Conservation (phyloP, 2,113 vertebrate species). For the Pygathrix nemaeus region DNA sequence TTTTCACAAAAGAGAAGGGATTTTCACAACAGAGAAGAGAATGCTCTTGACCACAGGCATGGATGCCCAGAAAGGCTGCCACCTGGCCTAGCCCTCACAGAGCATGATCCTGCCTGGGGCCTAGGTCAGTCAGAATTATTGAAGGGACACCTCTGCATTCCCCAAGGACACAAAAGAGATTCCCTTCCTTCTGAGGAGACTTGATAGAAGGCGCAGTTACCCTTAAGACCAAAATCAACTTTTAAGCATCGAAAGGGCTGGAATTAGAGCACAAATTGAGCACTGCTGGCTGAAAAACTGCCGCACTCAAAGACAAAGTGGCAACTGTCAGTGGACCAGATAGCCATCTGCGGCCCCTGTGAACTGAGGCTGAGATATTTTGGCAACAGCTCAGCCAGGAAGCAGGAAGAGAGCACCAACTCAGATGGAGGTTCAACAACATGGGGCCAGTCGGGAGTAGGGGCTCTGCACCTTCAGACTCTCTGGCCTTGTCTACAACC, state of each 20-base stretch:
- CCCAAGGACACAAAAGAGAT: neutral
- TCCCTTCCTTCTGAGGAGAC: neutral
- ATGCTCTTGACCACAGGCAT: neutral
- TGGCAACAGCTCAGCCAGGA: neutral
- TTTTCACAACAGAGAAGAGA: neutral
- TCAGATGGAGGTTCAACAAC: neutral
- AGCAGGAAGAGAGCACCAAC: neutral
- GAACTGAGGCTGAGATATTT: neutral
- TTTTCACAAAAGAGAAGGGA: neutral
- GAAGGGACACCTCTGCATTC: neutral
- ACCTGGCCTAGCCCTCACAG: neutral
- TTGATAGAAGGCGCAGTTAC: neutral
- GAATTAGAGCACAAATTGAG: neutral
- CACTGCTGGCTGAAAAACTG: neutral
- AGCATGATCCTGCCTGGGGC: neutral
- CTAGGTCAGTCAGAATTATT: neutral
- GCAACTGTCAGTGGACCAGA: neutral
- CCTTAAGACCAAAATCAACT: neutral
- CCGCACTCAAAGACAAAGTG: neutral
- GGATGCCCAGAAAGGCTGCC: neutral
- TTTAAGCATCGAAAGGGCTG: neutral
- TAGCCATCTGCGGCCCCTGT: rapidly evolving
- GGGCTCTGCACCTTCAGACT: neutral
- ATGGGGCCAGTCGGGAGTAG: neutral
- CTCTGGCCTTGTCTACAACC: neutral